Conservation (phyloP, 2,113 vertebrate genomes). For the Paedocypris sp. region DNA sequence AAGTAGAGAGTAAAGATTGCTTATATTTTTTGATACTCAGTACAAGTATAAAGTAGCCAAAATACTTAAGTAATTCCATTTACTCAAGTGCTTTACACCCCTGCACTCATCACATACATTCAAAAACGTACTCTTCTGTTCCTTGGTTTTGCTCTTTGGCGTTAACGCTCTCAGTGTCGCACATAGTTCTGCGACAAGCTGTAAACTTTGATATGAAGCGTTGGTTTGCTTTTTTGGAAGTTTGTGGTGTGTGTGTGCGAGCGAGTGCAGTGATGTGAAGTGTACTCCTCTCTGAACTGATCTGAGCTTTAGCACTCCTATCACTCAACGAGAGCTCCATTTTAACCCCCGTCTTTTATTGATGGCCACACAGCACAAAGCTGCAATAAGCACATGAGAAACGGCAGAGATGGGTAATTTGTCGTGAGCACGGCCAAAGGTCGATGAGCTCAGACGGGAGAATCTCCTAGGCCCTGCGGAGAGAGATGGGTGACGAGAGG, state of each 20-base stretch:
- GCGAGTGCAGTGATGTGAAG: conserved; percentile 37
- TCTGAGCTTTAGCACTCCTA: conserved; percentile 37
- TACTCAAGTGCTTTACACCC: no score
- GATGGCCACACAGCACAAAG: conserved; percentile 24
- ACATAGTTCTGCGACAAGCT: no score
- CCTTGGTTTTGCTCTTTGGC: no score
- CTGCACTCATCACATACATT: no score
- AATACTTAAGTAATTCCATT: no score
- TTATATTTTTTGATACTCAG: no score
- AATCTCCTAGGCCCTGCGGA: conserved; percentile 18
- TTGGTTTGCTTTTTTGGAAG: no score
- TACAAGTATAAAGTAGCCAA: no score
- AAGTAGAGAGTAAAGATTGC: no score
- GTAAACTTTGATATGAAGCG: no score
- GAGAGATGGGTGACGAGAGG: conserved; percentile 23
- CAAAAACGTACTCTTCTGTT: no score
- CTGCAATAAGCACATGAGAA: conserved; percentile 26
- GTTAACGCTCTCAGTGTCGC: no score
- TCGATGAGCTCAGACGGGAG: conserved; percentile 38
- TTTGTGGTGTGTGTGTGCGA: background rate
- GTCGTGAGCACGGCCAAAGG: conserved; percentile 32
- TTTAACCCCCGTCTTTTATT: conserved; percentile 21
- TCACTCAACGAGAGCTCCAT: conserved; percentile 11
- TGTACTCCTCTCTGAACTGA: conserved; percentile 29
- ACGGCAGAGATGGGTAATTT: conserved; percentile 45